Conservation (phyloP, 2,888 invertebrate species). For the Steromphala cineraria region DNA sequence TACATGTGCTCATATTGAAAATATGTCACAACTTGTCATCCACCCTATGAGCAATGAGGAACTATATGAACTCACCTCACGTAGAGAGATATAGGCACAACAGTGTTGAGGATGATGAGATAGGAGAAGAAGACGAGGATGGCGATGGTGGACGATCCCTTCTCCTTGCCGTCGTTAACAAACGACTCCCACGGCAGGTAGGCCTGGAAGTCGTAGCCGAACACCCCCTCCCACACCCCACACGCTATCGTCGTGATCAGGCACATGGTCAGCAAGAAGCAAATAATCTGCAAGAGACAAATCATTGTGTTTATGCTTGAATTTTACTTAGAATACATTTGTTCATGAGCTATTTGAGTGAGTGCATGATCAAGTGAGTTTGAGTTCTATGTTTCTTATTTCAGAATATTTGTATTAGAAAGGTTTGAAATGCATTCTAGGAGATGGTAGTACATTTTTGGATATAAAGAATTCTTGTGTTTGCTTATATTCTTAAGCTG, state of each 20-base stretch:
- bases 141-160: conserved; percentile 86
- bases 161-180: conserved; percentile 80
- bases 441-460: neutral
- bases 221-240: conserved; percentile 97
- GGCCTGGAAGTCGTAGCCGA: conserved; percentile 78
- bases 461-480: too few relatives aligned
- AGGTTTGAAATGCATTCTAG: too few relatives aligned
- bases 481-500: too few relatives aligned
- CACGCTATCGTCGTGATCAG: conserved; percentile 98
- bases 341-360: too few relatives aligned
- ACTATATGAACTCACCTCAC: too few relatives aligned
- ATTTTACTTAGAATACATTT: too few relatives aligned
- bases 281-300: conserved; percentile 88
- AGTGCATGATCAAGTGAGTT: too few relatives aligned
- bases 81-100: conserved; percentile 99
- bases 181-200: conserved; percentile 96
- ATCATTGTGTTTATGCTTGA: neutral
- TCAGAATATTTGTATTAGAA: too few relatives aligned
- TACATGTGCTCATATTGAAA: too few relatives aligned
- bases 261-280: conserved; percentile 97
- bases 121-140: conserved; percentile 99
- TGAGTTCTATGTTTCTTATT: too few relatives aligned
- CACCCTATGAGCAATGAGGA: too few relatives aligned
- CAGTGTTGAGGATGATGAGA: conserved; percentile 98
- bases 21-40: too few relatives aligned